Evolutionary conservation across 2,113 vertebrate genomes (phyloP), one percentile per base, ranked within the genome.

Genomic region (Labrus mixtus): DNA sequence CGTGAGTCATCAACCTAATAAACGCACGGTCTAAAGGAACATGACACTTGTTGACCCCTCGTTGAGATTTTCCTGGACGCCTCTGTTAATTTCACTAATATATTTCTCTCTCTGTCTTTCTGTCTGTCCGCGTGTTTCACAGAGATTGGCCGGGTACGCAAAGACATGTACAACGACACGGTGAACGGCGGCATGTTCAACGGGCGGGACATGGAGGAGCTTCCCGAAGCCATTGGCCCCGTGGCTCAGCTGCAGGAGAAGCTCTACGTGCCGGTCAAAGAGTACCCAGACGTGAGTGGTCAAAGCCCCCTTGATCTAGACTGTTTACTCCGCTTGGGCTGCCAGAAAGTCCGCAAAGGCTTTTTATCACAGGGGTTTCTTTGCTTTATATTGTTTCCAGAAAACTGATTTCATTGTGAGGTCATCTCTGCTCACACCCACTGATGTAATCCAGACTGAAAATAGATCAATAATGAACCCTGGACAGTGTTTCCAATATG

Each of bases 141-240:
- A 97, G 97, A 99, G 92, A 99, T 99, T 81, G 97, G 98, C 92
- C 94, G 98, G 94, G 98, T 99, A 93, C 97, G 98, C 93, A 99
- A 99, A 94, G 98, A 99, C 95, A 99, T 99, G 98, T 99, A 99
- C 95, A 99, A 98, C 76, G 98, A 99, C 95, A 98, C 97, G 16
- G 89, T 99, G 91, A 99, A 98, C 89, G 97, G 97, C 84, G 98
- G 97, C 87, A 91, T 92, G 89, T 96, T 96, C 89, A 98, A 99
- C 90, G 97, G 96, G 81, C 95, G 96, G 92, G 96, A 96, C 89
- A 96, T 97, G 79, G 91, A 93, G 76, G 97, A 99, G 80, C 92
- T 99, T 81, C 98, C 98, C 15, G 98, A 99, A 76, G 97, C 96
- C 56, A 94, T 97, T 92, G 98, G 98, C 79, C 97, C 98, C 66